Percentiles rank a stretch among this genome's conserved stretches.
Conservation (phyloP, 2,797 vertebrate species). For the Nothura maculosa region DNA sequence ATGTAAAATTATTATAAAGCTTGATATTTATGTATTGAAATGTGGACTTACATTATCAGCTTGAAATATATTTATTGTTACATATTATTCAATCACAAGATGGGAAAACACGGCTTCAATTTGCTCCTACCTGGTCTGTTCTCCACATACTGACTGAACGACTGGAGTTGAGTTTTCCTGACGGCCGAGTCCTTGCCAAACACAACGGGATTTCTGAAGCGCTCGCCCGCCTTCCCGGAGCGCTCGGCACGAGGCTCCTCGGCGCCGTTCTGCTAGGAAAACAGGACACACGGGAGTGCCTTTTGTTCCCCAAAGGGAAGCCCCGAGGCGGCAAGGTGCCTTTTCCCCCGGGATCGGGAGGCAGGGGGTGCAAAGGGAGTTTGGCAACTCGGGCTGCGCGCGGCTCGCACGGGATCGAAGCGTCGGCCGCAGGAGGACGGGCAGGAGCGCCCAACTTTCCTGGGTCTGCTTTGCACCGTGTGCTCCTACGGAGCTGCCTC, state of each 20-base stretch:
- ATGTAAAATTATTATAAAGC: slow-evolving; percentile 87
- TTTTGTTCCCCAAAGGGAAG: slow-evolving; percentile 64
- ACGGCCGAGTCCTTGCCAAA: slow-evolving; percentile 95
- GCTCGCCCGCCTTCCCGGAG: slow-evolving; percentile 90
- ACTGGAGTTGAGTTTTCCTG: slow-evolving; percentile 97
- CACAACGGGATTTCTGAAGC: slow-evolving; percentile 92
- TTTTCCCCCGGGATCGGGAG: slow-evolving; percentile 54
- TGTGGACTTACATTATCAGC: slow-evolving; percentile 78
- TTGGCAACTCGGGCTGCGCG: neutral
- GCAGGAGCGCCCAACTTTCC: slow-evolving; percentile 17
- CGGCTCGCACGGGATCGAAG: slow-evolving; percentile 22
- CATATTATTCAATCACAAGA: slow-evolving; percentile 80
- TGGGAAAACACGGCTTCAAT: slow-evolving; percentile 72
- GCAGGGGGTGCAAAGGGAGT: slow-evolving; percentile 6
- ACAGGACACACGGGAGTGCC: slow-evolving; percentile 59
- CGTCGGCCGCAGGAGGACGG: neutral
- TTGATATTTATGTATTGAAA: slow-evolving; percentile 87
- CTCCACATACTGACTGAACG: slow-evolving; percentile 98
- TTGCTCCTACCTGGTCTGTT: slow-evolving; percentile 91
- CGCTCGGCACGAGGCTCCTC: slow-evolving; percentile 91
- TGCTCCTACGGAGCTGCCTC: neutral
- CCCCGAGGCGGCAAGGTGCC: slow-evolving; percentile 32
- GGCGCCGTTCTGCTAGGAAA: slow-evolving; percentile 87
- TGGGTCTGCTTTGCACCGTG: too few relatives aligned
- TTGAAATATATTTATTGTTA: slow-evolving; percentile 75